Base-by-base conservation (phyloP, 2,113 vertebrate genomes). In the Pachycephala philippinensis region DNA sequence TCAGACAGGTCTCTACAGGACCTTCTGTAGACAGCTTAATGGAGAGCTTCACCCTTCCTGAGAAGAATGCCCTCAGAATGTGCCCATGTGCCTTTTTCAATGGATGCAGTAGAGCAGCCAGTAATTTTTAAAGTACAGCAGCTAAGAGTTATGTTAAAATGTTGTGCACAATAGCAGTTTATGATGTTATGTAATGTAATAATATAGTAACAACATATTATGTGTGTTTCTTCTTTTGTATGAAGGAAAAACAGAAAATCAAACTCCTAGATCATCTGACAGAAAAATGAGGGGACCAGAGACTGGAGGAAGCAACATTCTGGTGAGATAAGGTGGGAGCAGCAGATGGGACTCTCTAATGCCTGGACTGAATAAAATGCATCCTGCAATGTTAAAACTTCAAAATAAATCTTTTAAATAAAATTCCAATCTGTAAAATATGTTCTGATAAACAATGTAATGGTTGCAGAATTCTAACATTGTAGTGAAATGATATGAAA, bases 201-300 rank as follows among this genome's bases (percentile, higher is more conserved):
- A 80, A 68, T 64, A 68, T 5, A 68, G 12, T 78, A 60, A 66
- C 30, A 77, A 74, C 6, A 5, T 71, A 31, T 37, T 56, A 17
- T 80, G 20, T 93, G 6, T 83, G 16, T 91, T 81, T 89, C 68
- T 96, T 96, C 68, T 87, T 97, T 97, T 92, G 26, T 64, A 45
- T 95, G 84, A 97, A 98, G 98, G 91, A 98, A 98, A 98, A 98
- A 97, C 94, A 98, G 98, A 95, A 98, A 98, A 96, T 98, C 97
- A 65, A 98, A 98, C 89, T 96, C 98, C 54, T 98, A 98, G 95
- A 93, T 89, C 91, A 83, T 65, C 89, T 86, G 64, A 89, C 78
- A 96, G 78, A 78, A 94, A 96, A 91, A 87, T 92, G 40, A 86
- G n/a, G 78, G 85, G 95, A 96, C 66, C 85, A 81, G 94, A 95